These are phyloP conservation scores for Lasaia peninsularis DNA, from an alignment of 1,140 invertebrate species.

Conservation along the genomic window DNA sequence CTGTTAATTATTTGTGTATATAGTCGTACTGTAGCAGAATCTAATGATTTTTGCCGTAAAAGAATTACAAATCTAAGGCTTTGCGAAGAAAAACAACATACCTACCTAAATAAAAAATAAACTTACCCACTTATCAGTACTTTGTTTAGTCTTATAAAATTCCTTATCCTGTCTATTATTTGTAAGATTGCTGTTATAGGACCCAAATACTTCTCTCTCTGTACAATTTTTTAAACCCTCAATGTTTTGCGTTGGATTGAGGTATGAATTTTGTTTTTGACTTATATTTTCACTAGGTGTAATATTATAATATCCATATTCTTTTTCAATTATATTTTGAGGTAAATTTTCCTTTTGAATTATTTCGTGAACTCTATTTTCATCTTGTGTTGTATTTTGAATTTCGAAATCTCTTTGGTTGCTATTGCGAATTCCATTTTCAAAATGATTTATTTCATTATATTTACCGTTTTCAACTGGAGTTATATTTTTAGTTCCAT, in stretches of 20 bases:
- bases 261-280: background rate
- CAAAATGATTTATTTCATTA: too few relatives aligned
- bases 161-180: constrained; percentile 27
- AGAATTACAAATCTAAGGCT: too few relatives aligned
- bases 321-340: background rate
- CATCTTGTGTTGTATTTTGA: background rate
- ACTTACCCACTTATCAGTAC: background rate
- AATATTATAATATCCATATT: background rate
- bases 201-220: constrained; percentile 26
- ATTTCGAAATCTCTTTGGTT: too few relatives aligned
- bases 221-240: background rate
- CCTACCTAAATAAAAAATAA: background rate
- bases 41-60: too few relatives aligned
- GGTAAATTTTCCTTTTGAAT: background rate
- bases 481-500: too few relatives aligned
- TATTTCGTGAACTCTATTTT: background rate
- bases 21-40: too few relatives aligned
- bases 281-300: background rate
- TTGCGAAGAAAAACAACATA: too few relatives aligned
- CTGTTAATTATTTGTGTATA: too few relatives aligned
- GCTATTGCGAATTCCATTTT: too few relatives aligned
- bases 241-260: background rate
- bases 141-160: background rate
- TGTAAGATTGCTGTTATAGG: constrained; percentile 51
- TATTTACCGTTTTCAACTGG: too few relatives aligned